phyloP scores from a whole-genome alignment of 2,113 vertebrate species.

The Myotis lucifugus region DNA sequence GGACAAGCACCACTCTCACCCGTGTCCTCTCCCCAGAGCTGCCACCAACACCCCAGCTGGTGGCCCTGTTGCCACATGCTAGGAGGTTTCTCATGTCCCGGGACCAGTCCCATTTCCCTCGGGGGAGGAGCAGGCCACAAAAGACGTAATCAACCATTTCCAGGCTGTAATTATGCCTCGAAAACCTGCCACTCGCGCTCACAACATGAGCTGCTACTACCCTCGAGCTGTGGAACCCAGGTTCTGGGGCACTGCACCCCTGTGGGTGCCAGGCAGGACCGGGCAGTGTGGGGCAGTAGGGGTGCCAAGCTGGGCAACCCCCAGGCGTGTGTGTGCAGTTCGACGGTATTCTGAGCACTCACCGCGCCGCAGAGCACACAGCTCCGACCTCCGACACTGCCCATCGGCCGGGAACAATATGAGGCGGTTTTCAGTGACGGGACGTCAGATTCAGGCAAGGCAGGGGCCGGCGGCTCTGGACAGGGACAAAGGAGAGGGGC shows the following conservation, averaged over 20 bases:
- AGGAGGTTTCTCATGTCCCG: too few species aligned
- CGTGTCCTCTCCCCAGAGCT: too few species aligned
- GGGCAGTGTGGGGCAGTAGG: accelerated
- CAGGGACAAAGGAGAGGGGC: neutral
- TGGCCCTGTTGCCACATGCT: neutral
- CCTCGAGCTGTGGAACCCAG: accelerated
- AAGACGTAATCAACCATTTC: accelerated
- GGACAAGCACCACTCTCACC: too few species aligned
- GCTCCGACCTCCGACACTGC: neutral
- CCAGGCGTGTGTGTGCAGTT: accelerated
- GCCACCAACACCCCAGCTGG: neutral
- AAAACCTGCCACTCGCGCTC: neutral
- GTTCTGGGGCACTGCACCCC: neutral
- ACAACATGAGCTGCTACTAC: accelerated
- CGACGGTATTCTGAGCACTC: neutral
- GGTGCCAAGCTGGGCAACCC: neutral
- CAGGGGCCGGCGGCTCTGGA: neutral
- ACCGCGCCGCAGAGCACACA: neutral
- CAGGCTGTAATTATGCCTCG: neutral
- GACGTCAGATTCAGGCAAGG: neutral
- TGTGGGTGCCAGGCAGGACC: too few species aligned
- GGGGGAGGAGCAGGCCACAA: neutral
- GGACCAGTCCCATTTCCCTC: neutral
- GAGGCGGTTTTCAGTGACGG: neutral
- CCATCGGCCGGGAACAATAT: accelerated